A percentile compares a stretch with the other conserved stretches of the same genome.
Evolutionary conservation across 1,140 invertebrate genomes (phyloP).

Genomic region (Sinonovacula constricta): DNA sequence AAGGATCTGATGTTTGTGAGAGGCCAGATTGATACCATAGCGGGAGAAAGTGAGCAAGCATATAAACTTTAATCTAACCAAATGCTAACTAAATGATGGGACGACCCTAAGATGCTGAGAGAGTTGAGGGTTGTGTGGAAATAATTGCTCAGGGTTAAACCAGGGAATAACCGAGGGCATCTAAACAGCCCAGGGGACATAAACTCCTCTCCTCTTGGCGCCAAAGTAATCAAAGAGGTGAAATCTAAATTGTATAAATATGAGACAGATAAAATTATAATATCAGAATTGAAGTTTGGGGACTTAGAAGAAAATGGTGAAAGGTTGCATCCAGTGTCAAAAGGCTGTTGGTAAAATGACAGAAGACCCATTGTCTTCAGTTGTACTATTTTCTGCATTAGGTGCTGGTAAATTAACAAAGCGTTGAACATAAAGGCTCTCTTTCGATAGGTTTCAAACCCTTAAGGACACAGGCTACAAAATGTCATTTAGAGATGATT

Average conservation of each 20-base stretch:
- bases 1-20: conserved; percentile 29
- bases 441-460: too few species aligned
- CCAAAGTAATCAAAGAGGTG: conserved; percentile 42
- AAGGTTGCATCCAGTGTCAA: background rate
- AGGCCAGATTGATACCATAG: background rate
- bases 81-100: conserved; percentile 41
- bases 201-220: conserved; percentile 23
- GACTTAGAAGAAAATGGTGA: background rate
- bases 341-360: too few species aligned
- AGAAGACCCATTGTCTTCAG: too few species aligned
- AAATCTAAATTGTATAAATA: conserved; percentile 28
- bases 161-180: conserved; percentile 45
- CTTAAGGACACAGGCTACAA: too few species aligned
- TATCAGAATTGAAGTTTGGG: background rate
- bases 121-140: conserved; percentile 28
- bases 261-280: conserved; percentile 6
- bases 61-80: conserved; percentile 36
- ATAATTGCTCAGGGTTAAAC: conserved; percentile 52
- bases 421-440: too few species aligned
- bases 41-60: conserved; percentile 13
- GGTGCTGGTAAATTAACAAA: too few species aligned
- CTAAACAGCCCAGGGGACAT: conserved; percentile 44
- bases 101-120: conserved; percentile 29
- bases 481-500: too few species aligned
- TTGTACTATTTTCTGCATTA: too few species aligned